These are phyloP conservation scores for Callospermophilus lateralis DNA, from an alignment of 2,113 vertebrate genomes.

Conservation along the genomic window DNA sequence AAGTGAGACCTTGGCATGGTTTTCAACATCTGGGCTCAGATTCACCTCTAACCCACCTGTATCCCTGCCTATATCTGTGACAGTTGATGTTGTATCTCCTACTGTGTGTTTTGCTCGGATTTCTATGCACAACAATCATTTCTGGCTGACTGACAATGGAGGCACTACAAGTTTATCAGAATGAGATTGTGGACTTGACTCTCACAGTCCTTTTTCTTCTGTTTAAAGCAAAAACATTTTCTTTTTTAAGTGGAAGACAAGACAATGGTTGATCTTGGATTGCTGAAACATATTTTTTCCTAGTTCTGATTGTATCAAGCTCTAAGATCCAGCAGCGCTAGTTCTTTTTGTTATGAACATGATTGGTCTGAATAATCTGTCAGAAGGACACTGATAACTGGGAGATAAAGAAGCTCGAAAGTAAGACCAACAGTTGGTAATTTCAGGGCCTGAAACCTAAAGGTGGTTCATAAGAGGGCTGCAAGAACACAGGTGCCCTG, in stretches of 20 bases:
- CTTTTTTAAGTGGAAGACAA: neutral
- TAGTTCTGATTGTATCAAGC: neutral
- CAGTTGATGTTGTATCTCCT: neutral
- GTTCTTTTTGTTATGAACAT: neutral
- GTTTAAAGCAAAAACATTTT: neutral
- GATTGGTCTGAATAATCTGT: neutral
- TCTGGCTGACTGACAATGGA: neutral
- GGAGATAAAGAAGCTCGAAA: slow-evolving; percentile 10
- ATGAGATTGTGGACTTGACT: neutral
- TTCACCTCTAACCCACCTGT: neutral
- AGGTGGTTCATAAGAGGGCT: neutral
- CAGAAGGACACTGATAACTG: neutral
- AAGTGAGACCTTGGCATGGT: neutral
- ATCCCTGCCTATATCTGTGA: neutral
- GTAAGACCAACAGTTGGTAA: neutral
- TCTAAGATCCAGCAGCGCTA: neutral
- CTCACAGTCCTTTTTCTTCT: neutral
- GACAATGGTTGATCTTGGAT: neutral
- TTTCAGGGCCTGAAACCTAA: slow-evolving; percentile 17
- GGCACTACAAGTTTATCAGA: slow-evolving; percentile 35
- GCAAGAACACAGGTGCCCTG: neutral
- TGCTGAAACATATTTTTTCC: slow-evolving; percentile 20
- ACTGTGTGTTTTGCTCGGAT: neutral
- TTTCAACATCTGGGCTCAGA: neutral
- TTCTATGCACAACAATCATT: neutral